These are phyloP conservation scores for Netelia fuscicornis DNA, from an alignment of 2,888 invertebrate species.

Conservation along the genomic window DNA sequence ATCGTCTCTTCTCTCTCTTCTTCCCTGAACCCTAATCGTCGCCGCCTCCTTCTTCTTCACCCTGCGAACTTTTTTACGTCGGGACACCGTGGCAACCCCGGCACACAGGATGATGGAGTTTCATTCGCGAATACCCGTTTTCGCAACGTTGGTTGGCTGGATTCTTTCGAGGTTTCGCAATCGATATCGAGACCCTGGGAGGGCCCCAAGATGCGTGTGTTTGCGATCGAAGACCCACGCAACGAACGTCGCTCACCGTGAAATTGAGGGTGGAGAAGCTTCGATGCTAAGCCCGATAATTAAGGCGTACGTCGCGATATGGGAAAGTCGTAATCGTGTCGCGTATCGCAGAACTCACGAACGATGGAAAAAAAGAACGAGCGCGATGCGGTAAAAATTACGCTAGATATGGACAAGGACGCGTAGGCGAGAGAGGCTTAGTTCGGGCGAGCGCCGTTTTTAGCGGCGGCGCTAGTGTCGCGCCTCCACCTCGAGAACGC, in stretches of 20 bases:
- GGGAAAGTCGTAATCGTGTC: neutral
- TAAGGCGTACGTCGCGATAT: neutral
- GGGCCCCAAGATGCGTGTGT: neutral
- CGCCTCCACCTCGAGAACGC: no score
- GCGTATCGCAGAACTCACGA: neutral
- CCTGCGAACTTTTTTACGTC: slow-evolving; percentile 25
- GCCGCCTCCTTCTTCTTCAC: slow-evolving; percentile 9
- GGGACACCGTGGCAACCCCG: slow-evolving; percentile 20
- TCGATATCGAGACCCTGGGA: slow-evolving; percentile 35
- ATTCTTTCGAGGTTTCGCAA: slow-evolving; percentile 41
- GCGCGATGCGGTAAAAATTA: neutral
- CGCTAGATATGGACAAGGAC: no score
- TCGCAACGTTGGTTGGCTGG: neutral
- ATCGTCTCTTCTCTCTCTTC: slow-evolving; percentile 11
- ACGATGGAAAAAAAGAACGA: neutral
- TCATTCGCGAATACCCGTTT: slow-evolving; percentile 11
- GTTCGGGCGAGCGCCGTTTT: no score
- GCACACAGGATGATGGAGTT: slow-evolving; percentile 3
- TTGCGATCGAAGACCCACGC: slow-evolving; percentile 37
- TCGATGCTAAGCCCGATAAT: slow-evolving; percentile 43
- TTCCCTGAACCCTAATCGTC: slow-evolving; percentile 30
- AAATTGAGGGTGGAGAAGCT: slow-evolving; percentile 50
- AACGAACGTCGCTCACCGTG: slow-evolving; percentile 53
- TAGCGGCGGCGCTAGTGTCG: no score
- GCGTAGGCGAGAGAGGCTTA: no score